Base-by-base conservation (phyloP, 2,797 vertebrate genomes). In the Lophius americanus region DNA sequence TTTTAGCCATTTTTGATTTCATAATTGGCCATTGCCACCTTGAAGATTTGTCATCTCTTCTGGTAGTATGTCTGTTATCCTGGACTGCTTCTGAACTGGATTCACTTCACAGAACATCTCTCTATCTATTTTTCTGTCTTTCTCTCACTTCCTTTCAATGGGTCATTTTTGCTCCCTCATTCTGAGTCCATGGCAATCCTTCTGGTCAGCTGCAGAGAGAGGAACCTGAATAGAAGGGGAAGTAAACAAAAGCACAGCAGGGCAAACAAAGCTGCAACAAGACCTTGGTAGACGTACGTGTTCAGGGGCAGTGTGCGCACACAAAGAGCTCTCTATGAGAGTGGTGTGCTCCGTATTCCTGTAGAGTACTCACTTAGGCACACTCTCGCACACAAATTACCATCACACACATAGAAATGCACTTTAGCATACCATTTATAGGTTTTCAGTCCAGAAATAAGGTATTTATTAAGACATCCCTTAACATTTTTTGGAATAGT, bases 241-340 rank as follows among this genome's bases (percentile, higher is more conserved):
- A 68, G 23, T 75, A 80, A 90, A 92, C 81, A 89, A 89, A 89
- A 84, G 68, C 23, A 84, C 67, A 79, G 68, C 63, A 68, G 79
- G 76, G 57, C 73, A 79, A 79, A 90, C 81, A 80, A 86, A 86
- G 83, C 64, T 73, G 73, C 78, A 82, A 68, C 37, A 4, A 81
- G 75, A 68, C 80, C 81, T 79, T 70, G 78, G 75, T 65, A 56
- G 82, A 70, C 79, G 72, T 71, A 73, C 76, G 70, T 62, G 82
- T 81, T 85, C 74, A 74, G 65, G 63, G 71, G 73, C 77, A 75
- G 51, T 56, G 68, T 71, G 78, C 38, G 13, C 72, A 59, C 75
- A 93, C 90, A 93, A 91, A 91, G 92, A 79, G 73, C 69, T 78
- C 88, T 89, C 87, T 93, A 90, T 93, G 74, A 81, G 72, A 53